Conservation (phyloP, 2,113 vertebrate species). For the Hippocampus comes region DNA sequence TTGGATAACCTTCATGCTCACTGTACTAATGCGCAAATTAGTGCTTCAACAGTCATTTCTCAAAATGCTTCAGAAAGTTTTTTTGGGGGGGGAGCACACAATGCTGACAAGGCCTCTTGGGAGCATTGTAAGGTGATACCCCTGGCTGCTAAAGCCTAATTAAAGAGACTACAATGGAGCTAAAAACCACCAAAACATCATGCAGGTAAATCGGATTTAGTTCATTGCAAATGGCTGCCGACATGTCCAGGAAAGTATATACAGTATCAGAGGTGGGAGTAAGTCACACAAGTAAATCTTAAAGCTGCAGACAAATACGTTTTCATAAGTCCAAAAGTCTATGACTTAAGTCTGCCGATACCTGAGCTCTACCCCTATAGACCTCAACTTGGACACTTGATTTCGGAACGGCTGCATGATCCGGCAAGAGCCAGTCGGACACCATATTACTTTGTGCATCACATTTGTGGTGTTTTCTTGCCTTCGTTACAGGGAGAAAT, state of each 20-base stretch:
- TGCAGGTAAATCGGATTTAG: conserved; percentile 43
- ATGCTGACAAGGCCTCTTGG: conserved; percentile 2
- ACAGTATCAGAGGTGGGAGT: no score
- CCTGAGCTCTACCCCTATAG: no score
- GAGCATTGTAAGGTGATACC: conserved; percentile 24
- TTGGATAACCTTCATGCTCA: conserved; percentile 40
- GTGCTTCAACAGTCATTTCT: conserved; percentile 14
- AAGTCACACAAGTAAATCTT: no score
- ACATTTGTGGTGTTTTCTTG: neutral
- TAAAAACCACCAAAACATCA: conserved; percentile 49
- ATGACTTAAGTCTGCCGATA: no score
- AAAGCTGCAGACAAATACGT: no score
- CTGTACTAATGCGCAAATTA: conserved; percentile 27
- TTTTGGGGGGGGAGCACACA: neutral
- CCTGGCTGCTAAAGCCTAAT: conserved; percentile 43
- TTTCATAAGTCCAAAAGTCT: no score
- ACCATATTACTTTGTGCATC: neutral
- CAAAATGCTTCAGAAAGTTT: conserved; percentile 16
- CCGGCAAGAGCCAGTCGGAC: neutral
- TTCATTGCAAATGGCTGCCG: conserved; percentile 47
- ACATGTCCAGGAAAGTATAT: conserved; percentile 29
- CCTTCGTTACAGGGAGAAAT: conserved; percentile 78
- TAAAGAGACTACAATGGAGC: conserved; percentile 47
- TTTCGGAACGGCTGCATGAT: neutral
- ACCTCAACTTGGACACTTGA: neutral